phyloP scores from a whole-genome alignment of 1,140 invertebrate species.

The Sarcophaga peregrina region DNA sequence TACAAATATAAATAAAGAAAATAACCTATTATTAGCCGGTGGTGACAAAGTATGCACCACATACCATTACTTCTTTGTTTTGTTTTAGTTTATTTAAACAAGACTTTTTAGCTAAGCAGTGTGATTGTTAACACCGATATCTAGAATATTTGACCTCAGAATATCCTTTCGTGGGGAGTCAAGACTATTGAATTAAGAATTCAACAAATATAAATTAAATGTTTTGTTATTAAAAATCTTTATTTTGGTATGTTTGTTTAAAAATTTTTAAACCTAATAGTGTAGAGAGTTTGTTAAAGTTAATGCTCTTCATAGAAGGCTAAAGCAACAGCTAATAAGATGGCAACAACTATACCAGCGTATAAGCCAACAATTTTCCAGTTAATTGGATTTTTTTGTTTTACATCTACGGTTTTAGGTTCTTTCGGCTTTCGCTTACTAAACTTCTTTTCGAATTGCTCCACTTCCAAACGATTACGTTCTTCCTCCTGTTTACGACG shows the following conservation, averaged over 20 bases:
- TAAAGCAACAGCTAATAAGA: constrained; percentile 53
- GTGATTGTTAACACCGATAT: too few species aligned
- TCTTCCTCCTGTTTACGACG: constrained; percentile 72
- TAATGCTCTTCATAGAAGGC: constrained; percentile 59
- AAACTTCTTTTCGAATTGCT: constrained; percentile 80
- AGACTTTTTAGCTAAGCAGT: too few species aligned
- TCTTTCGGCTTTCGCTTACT: constrained; percentile 70
- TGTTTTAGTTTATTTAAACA: too few species aligned
- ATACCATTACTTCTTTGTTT: too few species aligned
- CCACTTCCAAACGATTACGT: constrained; percentile 76
- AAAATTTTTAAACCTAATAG: constrained; percentile 60
- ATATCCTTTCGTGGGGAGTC: too few species aligned
- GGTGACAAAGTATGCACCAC: too few species aligned
- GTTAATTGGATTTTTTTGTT: constrained; percentile 49
- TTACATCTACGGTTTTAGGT: constrained; percentile 56
- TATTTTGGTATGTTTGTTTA: constrained; percentile 38
- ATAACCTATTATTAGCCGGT: too few species aligned
- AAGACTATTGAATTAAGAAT: too few species aligned
- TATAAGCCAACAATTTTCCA: constrained; percentile 54
- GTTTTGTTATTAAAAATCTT: background rate
- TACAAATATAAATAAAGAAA: too few species aligned
- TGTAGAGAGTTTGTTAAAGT: constrained; percentile 53
- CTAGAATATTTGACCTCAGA: too few species aligned
- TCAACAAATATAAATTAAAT: too few species aligned
- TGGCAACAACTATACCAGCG: constrained; percentile 46